phyloP scores from a whole-genome alignment of 2,797 vertebrate genomes.

The Myotis daubentonii region DNA sequence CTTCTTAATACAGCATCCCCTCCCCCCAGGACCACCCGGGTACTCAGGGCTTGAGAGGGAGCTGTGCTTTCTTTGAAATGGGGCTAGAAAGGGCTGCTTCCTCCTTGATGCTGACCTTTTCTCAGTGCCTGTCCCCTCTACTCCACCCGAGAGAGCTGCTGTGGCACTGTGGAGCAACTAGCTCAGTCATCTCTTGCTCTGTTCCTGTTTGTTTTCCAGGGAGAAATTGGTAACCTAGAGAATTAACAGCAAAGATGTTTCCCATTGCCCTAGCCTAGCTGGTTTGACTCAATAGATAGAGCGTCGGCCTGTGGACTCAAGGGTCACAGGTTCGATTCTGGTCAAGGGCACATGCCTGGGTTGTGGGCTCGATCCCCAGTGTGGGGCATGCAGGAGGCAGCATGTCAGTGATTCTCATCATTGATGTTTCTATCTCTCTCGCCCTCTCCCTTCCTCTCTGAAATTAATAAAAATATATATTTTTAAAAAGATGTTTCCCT shows the following conservation, averaged over 20 bases:
- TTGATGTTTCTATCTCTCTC: too few relatives aligned
- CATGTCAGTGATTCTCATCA: too few relatives aligned
- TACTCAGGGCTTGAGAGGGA: background rate
- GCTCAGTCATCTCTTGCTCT: background rate
- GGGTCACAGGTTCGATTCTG: too few relatives aligned
- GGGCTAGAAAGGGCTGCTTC: background rate
- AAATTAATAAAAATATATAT: too few relatives aligned
- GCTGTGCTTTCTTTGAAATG: conserved; percentile 8
- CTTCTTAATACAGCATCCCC: background rate
- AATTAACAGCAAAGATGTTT: background rate
- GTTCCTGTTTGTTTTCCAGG: conserved; percentile 29
- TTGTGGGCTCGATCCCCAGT: too few relatives aligned
- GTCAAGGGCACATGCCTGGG: too few relatives aligned
- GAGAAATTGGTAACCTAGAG: conserved; percentile 2
- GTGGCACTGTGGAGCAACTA: background rate
- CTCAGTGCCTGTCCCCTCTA: background rate
- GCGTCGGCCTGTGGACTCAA: too few relatives aligned
- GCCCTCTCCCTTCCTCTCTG: too few relatives aligned
- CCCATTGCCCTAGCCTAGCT: background rate
- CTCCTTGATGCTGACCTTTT: conserved; percentile 23
- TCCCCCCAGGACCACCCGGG: background rate
- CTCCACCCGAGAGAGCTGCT: background rate
- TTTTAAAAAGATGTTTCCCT: background rate
- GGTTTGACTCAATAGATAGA: too few relatives aligned
- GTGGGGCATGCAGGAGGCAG: too few relatives aligned